A percentile compares a stretch with the other conserved stretches of the same genome.
phyloP scores from a whole-genome alignment of 2,888 invertebrate species.

The Oxytorus armatus region DNA sequence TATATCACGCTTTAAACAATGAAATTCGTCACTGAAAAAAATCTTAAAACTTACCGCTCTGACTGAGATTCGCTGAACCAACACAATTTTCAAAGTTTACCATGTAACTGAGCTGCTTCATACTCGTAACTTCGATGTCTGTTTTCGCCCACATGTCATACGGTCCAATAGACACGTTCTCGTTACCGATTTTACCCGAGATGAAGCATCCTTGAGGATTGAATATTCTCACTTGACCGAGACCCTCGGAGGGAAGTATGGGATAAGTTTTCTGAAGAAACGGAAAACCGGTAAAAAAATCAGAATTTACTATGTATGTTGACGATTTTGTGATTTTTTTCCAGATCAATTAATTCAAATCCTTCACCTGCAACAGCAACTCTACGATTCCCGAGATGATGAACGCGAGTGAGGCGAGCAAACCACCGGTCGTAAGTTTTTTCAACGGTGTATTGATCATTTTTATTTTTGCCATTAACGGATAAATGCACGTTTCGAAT shows the following conservation, averaged over 20 bases:
- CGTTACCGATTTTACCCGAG: slow-evolving; percentile 62
- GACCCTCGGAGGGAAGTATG: slow-evolving; percentile 86
- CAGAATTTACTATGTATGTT: background rate
- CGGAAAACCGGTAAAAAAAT: slow-evolving; percentile 21
- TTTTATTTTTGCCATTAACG: slow-evolving; percentile 89
- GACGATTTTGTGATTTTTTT: slow-evolving; percentile 8
- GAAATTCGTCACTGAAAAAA: too few species aligned
- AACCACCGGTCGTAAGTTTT: slow-evolving; percentile 94
- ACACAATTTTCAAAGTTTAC: slow-evolving; percentile 69
- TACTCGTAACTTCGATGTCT: slow-evolving; percentile 55
- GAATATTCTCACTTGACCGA: slow-evolving; percentile 89
- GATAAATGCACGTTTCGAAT: slow-evolving; percentile 93
- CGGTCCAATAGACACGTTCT: slow-evolving; percentile 65
- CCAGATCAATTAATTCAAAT: background rate
- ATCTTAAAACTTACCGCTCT: slow-evolving; percentile 32
- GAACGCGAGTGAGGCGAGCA: slow-evolving; percentile 94
- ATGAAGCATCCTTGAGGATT: slow-evolving; percentile 84
- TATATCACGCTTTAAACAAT: background rate
- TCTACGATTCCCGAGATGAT: slow-evolving; percentile 95
- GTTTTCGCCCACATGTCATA: slow-evolving; percentile 74
- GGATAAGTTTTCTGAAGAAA: slow-evolving; percentile 87
- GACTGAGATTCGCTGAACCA: background rate
- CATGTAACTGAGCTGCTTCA: slow-evolving; percentile 40
- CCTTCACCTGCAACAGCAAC: slow-evolving; percentile 88
- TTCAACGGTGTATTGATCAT: slow-evolving; percentile 92